Evolutionary conservation across 2,888 invertebrate species (phyloP), one percentile per base, ranked within the genome.

Genomic region (Lithophane leautieri): DNA sequence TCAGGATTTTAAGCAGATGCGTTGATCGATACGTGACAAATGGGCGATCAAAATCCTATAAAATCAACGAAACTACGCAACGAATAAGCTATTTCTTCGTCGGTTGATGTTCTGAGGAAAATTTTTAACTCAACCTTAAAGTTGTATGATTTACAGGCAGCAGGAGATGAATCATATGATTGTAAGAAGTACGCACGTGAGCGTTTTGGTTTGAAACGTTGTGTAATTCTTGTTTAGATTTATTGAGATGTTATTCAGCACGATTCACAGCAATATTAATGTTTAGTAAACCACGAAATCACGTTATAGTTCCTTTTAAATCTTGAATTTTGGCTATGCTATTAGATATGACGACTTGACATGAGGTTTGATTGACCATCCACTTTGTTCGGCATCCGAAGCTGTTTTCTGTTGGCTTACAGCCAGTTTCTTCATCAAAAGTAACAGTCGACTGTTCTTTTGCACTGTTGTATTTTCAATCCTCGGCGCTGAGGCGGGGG

Each of bases 41-140:
- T 85, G 73, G 69, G 42, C 78, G 71, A 85, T 88, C 73, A 87
- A 87, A 83, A 81, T 62, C 63, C 76, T 71, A 87, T 85, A 81
- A 85, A 88, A 75, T 73, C 78, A 58, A 73, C 50, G 50, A 80
- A 77, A 73, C 54, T 80, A 42, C 52, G 28, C 22, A 54, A 74
- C 16, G 75, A 78, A 81, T 73, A 79, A 67, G 76, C 65, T 60
- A 77, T 70, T 77, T 82, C 76, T 75, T 79, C 67, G 58, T 19
- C 54, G 50, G 54, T 65, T 78, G 79, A 81, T 75, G 76, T 78
- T 84, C 72, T 52, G 67, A 19, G 61, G 80, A 81, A 83, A 78
- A 78, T 71, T 75, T 72, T 74, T 67, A 73, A 58, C 25, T 73
- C 22, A 73, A 78, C 70, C 66, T 71, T 66, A 73, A 67, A 78